Evolutionary conservation across 2,888 invertebrate species (phyloP).

Genomic region (Eulithis testata): DNA sequence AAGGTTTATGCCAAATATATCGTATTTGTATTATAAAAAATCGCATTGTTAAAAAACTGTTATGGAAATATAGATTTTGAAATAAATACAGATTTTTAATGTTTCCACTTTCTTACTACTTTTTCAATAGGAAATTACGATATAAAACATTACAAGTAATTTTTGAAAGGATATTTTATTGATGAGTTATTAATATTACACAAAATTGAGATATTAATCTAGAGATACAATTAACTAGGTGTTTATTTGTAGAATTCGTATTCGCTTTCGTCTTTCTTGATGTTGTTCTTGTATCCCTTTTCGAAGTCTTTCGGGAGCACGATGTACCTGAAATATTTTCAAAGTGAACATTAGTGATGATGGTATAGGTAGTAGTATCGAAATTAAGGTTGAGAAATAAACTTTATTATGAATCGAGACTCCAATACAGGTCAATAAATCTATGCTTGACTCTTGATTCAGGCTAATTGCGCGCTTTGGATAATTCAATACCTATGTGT

Average conservation of each 20-base stretch:
- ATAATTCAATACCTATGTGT: too few species aligned
- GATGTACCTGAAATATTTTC: conserved; percentile 87
- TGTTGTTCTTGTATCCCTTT: conserved; percentile 99
- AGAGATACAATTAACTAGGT: conserved; percentile 28
- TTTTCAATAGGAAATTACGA: conserved; percentile 10
- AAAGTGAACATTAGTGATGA: neutral
- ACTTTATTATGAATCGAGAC: too few species aligned
- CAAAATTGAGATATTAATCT: conserved; percentile 10
- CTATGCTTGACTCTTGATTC: too few species aligned
- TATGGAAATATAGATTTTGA: conserved; percentile 80
- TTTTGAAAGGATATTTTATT: conserved; percentile 29
- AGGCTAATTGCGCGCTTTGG: too few species aligned
- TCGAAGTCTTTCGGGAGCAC: conserved; percentile 99
- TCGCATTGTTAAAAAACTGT: conserved; percentile 81
- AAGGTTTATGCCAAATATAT: conserved; percentile 84
- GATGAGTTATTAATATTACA: conserved; percentile 13
- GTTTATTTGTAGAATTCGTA: conserved; percentile 99
- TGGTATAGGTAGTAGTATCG: too few species aligned
- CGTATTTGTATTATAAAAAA: conserved; percentile 73
- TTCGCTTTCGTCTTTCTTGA: conserved; percentile 99
- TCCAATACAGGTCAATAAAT: too few species aligned
- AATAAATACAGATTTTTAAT: conserved; percentile 43
- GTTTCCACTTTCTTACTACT: neutral
- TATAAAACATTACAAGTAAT: conserved; percentile 5
- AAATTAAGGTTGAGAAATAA: too few species aligned